These are phyloP conservation scores for Sceloporus undulatus DNA, from an alignment of 2,113 vertebrate species.

Conservation along the genomic window DNA sequence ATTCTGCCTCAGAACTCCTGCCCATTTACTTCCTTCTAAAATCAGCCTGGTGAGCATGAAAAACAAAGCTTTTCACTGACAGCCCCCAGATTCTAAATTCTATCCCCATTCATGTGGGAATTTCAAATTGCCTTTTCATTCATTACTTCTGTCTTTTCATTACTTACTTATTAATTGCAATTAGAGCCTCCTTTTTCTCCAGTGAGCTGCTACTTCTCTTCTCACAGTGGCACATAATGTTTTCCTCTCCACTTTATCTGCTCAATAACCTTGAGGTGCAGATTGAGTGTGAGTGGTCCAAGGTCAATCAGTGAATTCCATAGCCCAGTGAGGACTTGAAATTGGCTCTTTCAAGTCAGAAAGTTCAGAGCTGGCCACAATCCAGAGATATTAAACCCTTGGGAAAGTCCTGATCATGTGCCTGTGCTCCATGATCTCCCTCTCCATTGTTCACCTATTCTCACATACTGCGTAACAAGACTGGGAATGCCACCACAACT, in stretches of 20 bases:
- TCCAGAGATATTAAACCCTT: not conserved
- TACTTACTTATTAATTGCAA: not conserved
- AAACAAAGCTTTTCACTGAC: too few species aligned
- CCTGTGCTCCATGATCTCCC: not conserved
- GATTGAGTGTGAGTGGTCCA: not conserved
- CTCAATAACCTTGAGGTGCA: too few species aligned
- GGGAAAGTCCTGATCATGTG: not conserved
- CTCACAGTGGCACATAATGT: not conserved
- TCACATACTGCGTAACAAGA: not conserved
- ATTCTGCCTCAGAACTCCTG: too few species aligned
- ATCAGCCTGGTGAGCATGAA: too few species aligned
- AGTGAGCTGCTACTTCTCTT: not conserved
- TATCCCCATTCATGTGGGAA: too few species aligned
- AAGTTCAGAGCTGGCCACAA: not conserved
- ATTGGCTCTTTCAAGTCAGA: too few species aligned
- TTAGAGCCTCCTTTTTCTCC: not conserved
- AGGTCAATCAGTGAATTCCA: not conserved
- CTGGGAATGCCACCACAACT: fast-evolving
- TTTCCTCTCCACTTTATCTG: too few species aligned
- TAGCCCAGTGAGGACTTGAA: not conserved
- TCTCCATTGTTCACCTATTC: not conserved
- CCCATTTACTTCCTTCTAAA: too few species aligned
- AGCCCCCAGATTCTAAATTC: too few species aligned
- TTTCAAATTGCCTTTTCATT: too few species aligned
- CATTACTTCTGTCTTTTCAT: not conserved